Conservation (phyloP, 2,113 vertebrate species). For the Caracal caracal region DNA sequence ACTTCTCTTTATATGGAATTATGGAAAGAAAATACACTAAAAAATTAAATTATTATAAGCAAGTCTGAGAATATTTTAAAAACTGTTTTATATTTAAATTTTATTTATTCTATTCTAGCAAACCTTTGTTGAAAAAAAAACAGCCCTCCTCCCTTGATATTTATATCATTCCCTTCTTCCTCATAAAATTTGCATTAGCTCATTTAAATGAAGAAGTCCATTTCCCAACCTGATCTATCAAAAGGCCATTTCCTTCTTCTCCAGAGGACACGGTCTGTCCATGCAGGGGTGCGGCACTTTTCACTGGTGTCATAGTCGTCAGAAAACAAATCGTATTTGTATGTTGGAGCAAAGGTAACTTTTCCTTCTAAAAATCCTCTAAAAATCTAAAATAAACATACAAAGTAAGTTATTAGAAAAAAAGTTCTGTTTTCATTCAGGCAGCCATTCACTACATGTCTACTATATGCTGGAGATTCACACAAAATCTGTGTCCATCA, state of each 20-base stretch:
- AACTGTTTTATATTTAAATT: not conserved
- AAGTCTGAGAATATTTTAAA: not conserved
- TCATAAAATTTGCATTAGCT: not conserved
- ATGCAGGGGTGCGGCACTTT: slow-evolving; percentile 97
- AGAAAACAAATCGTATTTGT: slow-evolving; percentile 99
- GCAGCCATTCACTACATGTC: not conserved
- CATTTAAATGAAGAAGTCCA: not conserved
- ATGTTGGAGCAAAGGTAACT: slow-evolving; percentile 97
- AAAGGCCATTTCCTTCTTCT: slow-evolving; percentile 98
- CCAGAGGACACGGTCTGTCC: slow-evolving; percentile 99
- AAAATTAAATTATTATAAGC: not conserved
- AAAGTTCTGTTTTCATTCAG: not conserved
- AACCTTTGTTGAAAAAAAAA: not conserved
- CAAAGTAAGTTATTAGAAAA: slow-evolving; percentile 15
- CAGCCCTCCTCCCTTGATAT: not conserved
- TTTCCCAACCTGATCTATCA: slow-evolving; percentile 91
- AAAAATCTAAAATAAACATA: slow-evolving; percentile 90
- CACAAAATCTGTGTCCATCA: not conserved
- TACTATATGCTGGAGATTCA: not conserved
- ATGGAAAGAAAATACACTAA: not conserved
- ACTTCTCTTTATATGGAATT: not conserved
- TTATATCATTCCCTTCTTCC: not conserved
- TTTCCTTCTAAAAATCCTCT: slow-evolving; percentile 95
- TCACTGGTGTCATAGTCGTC: slow-evolving; percentile 99
- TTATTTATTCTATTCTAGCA: not conserved